phyloP scores from a whole-genome alignment of 2,797 vertebrate genomes.

The Bovichtus diacanthus region DNA sequence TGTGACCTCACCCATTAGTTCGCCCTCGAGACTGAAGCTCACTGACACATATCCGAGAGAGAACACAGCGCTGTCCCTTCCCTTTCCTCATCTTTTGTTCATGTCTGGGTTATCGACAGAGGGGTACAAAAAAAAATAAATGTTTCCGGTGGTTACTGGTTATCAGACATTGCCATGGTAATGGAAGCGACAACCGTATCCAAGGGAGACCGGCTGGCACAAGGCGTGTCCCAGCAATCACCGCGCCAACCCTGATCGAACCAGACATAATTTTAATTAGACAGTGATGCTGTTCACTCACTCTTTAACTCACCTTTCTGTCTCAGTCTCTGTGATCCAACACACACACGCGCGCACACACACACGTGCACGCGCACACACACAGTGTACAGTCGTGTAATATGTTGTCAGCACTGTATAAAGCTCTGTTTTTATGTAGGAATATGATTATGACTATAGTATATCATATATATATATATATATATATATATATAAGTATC shows the following conservation, averaged over 20 bases:
- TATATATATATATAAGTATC: too few relatives aligned
- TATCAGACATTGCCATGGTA: slow-evolving; percentile 68
- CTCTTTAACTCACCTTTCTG: slow-evolving; percentile 65
- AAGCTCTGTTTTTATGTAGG: not conserved
- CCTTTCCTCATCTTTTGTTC: slow-evolving; percentile 84
- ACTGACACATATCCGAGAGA: slow-evolving; percentile 61
- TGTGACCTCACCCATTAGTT: slow-evolving; percentile 53
- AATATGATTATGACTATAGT: not conserved
- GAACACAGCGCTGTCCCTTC: slow-evolving; percentile 68
- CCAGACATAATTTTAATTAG: slow-evolving; percentile 77
- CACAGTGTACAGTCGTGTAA: slow-evolving; percentile 4
- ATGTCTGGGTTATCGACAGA: slow-evolving; percentile 68
- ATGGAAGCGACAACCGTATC: slow-evolving; percentile 80
- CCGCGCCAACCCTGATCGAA: slow-evolving; percentile 67
- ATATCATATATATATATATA: too few relatives aligned
- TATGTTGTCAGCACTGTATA: not conserved
- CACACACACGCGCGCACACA: slow-evolving; percentile 12
- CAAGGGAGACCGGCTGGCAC: slow-evolving; percentile 67
- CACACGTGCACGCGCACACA: not conserved
- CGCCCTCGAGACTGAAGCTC: slow-evolving; percentile 61
- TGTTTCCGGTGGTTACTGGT: slow-evolving; percentile 60
- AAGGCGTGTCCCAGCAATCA: slow-evolving; percentile 64
- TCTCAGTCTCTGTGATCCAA: slow-evolving; percentile 39
- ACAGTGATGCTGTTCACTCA: slow-evolving; percentile 65
- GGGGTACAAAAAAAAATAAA: slow-evolving; percentile 38